Base-by-base conservation (phyloP, 2,113 vertebrate genomes). In the Sebastes schlegelii region DNA sequence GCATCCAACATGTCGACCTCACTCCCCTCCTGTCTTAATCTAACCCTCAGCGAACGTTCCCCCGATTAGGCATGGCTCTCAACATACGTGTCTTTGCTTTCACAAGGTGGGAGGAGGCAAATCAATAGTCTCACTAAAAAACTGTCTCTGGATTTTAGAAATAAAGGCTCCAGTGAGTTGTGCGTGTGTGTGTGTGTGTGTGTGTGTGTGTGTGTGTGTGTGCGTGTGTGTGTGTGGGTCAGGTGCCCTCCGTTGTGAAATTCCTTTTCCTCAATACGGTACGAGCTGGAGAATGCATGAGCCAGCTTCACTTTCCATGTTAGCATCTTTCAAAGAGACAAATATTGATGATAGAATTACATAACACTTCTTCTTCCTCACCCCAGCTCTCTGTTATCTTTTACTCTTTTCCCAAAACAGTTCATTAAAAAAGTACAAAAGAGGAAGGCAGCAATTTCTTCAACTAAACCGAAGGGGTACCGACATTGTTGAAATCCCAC, bases 391-490 rank as follows among this genome's bases (percentile, higher is more conserved):
- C 13, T 75, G 26, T 66, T 84, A 66, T 83, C 51, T 71, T 70
- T 76, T 8, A 34, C 54, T 65, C 76, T 78, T 91, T 79, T 84
- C 89, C 85, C 89, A 74, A 88, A 90, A 83, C 81, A 80, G 77
- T 87, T 91, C 77, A 88, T 92, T 92, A 88, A 86, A 91, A 85
- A 83, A 84, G 79, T 77, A 79, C 74, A 85, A 79, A 80, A 77
- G 76, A 77, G 67, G 51, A 81, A 87, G 48, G 16, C 46, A 57
- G 51, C 55, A 51, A 74, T 86, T 79, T 72, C 77, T 82, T 45
- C 23, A 42, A 46, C 66, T 52, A 17, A 85, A 67, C 66, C 34
- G 8, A 86, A 63, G 49, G 23, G 21, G 21, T 79, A 62, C 83
- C 71, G 61, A 87, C 77, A 23, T 58, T 55, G 6, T 60, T 74